Percentiles rank a stretch among this genome's conserved stretches.
These are phyloP conservation scores for Dicroscelio sp. DNA, from an alignment of 2,888 invertebrate species.

Conservation along the genomic window DNA sequence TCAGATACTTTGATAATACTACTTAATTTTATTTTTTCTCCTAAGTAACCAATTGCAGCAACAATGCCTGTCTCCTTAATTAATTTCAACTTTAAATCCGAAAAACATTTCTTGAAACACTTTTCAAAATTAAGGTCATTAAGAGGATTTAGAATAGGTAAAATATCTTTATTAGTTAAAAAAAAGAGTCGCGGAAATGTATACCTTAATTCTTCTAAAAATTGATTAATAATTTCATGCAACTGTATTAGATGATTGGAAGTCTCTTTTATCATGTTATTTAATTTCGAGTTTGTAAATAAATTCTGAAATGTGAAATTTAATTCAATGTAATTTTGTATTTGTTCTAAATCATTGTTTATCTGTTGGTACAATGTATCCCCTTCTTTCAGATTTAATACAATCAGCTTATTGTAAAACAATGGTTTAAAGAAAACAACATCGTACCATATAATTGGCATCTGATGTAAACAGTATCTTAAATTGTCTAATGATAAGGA, in stretches of 20 bases:
- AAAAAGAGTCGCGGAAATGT: slow-evolving; percentile 95
- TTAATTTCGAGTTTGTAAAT: slow-evolving; percentile 84
- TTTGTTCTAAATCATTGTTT: slow-evolving; percentile 91
- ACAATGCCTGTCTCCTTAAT: slow-evolving; percentile 92
- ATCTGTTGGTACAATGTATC: slow-evolving; percentile 92
- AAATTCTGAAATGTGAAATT: slow-evolving; percentile 87
- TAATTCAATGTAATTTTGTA: slow-evolving; percentile 87
- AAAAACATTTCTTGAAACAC: slow-evolving; percentile 94
- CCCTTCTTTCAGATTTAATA: slow-evolving; percentile 93
- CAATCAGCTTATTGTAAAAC: slow-evolving; percentile 94
- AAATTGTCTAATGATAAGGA: slow-evolving; percentile 91
- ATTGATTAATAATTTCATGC: slow-evolving; percentile 93
- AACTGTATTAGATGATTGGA: slow-evolving; percentile 93
- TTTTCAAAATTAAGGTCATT: slow-evolving; percentile 93
- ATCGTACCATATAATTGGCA: slow-evolving; percentile 94
- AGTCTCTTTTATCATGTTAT: slow-evolving; percentile 90
- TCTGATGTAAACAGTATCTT: slow-evolving; percentile 93
- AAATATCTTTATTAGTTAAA: slow-evolving; percentile 95
- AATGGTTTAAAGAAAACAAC: slow-evolving; percentile 94
- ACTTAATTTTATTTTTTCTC: slow-evolving; percentile 92
- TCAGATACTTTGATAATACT: slow-evolving; percentile 70
- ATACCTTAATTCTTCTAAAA: slow-evolving; percentile 93
- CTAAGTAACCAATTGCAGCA: slow-evolving; percentile 93
- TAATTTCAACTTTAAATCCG: slow-evolving; percentile 93
- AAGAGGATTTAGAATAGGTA: slow-evolving; percentile 95